Evolutionary conservation across 2,113 vertebrate species (phyloP), one percentile per base, ranked within the genome.

Genomic region (Nothobranchius furzeri): DNA sequence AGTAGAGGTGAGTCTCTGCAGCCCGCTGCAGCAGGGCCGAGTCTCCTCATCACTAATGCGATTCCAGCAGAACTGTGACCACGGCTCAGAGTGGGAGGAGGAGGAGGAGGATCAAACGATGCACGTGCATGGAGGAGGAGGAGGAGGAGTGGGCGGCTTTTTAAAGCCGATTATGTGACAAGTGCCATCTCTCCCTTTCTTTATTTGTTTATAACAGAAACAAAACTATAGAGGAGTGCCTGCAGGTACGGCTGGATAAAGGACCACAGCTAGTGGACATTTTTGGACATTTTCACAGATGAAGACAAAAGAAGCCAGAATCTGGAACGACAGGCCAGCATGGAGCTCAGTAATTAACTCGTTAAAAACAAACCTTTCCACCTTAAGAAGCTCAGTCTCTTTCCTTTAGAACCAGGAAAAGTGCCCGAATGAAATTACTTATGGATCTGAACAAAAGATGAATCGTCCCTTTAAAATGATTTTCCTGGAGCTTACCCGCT

Each of bases 111-210:
- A 62, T 49, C 60, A 75, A 64, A 59, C 12, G 67, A 59, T 37
- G 40, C 58, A 54, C 64, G 56, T 3, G 64, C 61, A 59, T 3
- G 64, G 67, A 81, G 68, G 79, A 60, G 64, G 67, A 81, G 68
- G 79, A 60, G 70, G 79, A 60, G 70, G 70, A 60, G 81, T 78
- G 76, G 81, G 73, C 49, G 6, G 65, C 45, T 81, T 71, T 82
- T 71, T 63, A 60, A 81, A 87, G 80, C 59, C 79, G 82, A 85
- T 86, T 83, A 82, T 71, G 82, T 81, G 78, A 82, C 68, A 64
- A 81, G 76, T 66, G 79, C 47, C 71, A 75, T 64, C 62, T 63
- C 75, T 14, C 14, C 24, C 40, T 45, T 47, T 35, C 43, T 58
- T 66, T 51, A 81, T 81, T 70, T 53, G 64, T 67, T 76, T 64